Percentiles rank a stretch among this genome's conserved stretches.
phyloP scores from a whole-genome alignment of 2,888 invertebrate genomes.

The Bursaphelenchus okinawaensis region DNA sequence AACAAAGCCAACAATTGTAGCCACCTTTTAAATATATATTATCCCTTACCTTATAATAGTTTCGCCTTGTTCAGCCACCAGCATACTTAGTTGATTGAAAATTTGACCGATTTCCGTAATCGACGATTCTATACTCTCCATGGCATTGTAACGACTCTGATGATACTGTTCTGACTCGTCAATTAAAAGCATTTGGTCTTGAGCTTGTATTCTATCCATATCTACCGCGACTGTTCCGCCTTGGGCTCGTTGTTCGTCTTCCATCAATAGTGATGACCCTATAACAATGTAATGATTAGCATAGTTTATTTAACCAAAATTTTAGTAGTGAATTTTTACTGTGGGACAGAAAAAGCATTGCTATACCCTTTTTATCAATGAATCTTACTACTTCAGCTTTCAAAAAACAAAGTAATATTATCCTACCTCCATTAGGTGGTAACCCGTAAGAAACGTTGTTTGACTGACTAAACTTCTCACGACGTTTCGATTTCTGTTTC shows the following conservation, averaged over 20 bases:
- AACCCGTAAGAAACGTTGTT: slow-evolving; percentile 50
- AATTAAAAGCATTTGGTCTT: slow-evolving; percentile 65
- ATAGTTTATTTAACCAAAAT: too few species aligned
- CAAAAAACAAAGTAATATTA: background rate
- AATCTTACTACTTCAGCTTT: background rate
- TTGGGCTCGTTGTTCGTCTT: slow-evolving; percentile 47
- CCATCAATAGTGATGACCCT: slow-evolving; percentile 13
- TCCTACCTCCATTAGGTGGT: slow-evolving; percentile 48
- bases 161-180: slow-evolving; percentile 83
- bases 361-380: too few species aligned
- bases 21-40: background rate
- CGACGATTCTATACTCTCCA: slow-evolving; percentile 98
- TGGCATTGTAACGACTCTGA: slow-evolving; percentile 86
- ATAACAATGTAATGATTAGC: background rate
- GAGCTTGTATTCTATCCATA: slow-evolving; percentile 63
- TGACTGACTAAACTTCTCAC: slow-evolving; percentile 72
- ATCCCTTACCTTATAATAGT: slow-evolving; percentile 62
- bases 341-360: too few species aligned
- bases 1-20: too few species aligned
- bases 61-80: slow-evolving; percentile 98
- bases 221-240: slow-evolving; percentile 75
- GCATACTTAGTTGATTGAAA: slow-evolving; percentile 68
- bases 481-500: slow-evolving; percentile 83
- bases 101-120: slow-evolving; percentile 98
- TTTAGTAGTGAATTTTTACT: too few species aligned